A percentile compares a stretch with the other conserved stretches of the same genome.
These are phyloP conservation scores for Sakesphorus luctuosus DNA, from an alignment of 2,113 vertebrate genomes.

Conservation along the genomic window DNA sequence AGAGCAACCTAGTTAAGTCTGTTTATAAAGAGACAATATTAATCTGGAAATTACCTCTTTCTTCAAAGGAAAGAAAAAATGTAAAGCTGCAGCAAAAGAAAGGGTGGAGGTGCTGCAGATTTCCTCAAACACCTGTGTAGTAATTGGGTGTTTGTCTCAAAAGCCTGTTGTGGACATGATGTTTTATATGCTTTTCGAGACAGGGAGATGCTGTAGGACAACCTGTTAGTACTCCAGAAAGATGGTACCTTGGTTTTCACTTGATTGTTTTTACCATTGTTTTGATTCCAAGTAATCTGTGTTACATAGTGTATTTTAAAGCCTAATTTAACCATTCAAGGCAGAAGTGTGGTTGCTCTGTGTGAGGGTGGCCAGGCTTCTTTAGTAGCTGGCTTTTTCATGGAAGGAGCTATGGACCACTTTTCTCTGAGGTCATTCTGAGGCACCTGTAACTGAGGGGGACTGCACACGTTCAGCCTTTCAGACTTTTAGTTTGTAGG, in stretches of 20 bases:
- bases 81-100: background rate
- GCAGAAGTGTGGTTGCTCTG: background rate
- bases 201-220: background rate
- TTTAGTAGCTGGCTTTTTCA: background rate
- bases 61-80: background rate
- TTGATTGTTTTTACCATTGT: background rate
- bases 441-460: background rate
- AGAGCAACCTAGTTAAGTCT: conserved; percentile 53
- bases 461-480: background rate
- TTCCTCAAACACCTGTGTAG: background rate
- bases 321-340: background rate
- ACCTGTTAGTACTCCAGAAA: background rate
- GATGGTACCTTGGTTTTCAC: background rate
- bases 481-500: background rate
- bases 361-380: background rate
- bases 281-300: background rate
- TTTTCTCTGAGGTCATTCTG: background rate
- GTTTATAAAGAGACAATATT: conserved; percentile 28
- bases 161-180: background rate
- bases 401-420: background rate
- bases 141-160: background rate
- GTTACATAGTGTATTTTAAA: background rate
- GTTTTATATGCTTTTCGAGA: background rate
- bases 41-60: conserved; percentile 42
- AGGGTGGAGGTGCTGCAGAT: background rate